Evolutionary conservation across 2,113 vertebrate genomes (phyloP).

Genomic region (Calyptommatus sinebrachiatus): DNA sequence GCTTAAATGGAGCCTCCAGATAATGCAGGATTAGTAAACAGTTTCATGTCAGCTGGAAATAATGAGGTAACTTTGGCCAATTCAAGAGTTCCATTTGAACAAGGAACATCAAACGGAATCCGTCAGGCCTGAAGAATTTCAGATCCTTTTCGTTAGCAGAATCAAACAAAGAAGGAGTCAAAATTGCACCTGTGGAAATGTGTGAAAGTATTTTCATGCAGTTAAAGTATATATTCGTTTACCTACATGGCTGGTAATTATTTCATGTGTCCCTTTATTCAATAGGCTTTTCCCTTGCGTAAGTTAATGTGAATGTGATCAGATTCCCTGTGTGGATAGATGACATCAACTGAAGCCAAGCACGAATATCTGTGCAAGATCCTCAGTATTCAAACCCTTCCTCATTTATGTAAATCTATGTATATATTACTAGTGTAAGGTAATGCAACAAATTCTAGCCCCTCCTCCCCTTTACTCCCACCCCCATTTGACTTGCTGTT

Average conservation of each 20-base stretch:
- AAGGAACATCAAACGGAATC: conserved; percentile 59
- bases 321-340: too few species aligned
- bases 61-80: conserved; percentile 60
- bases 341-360: too few species aligned
- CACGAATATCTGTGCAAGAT: too few species aligned
- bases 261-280: not conserved
- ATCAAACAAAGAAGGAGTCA: conserved; percentile 60
- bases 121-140: conserved; percentile 60
- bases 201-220: conserved; percentile 53
- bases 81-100: conserved; percentile 57
- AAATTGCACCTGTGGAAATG: conserved; percentile 61
- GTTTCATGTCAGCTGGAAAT: conserved; percentile 67
- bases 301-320: too few species aligned
- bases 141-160: conserved; percentile 34
- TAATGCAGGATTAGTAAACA: conserved; percentile 67
- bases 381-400: too few species aligned
- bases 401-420: too few species aligned
- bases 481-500: too few species aligned
- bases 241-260: not conserved
- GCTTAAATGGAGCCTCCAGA: conserved; percentile 56
- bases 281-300: not conserved
- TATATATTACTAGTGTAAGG: too few species aligned
- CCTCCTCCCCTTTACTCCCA: too few species aligned
- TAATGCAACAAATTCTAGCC: too few species aligned
- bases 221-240: not conserved